Evolutionary conservation across 2,113 vertebrate genomes (phyloP), one percentile per base, ranked within the genome.

Genomic region (Tenrec ecaudatus): DNA sequence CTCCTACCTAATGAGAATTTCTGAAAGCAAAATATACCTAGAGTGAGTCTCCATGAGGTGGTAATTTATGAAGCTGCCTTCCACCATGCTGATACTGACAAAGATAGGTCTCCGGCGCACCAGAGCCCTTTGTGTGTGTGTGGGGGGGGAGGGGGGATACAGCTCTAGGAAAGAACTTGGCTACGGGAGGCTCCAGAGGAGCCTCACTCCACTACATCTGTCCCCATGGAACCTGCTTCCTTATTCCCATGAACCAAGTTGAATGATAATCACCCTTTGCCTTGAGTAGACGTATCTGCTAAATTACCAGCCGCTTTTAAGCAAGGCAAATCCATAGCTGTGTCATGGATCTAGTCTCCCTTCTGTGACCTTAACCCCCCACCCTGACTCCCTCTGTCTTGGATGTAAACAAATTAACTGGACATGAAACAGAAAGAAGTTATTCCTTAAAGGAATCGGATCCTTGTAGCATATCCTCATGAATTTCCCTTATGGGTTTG

Each of bases 1-100:
- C n/a, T 57, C 53, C 58, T 85, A 82, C 81, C 82, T 96, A 86
- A 94, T 81, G 87, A 90, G 87, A 86, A 66, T 94, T 91, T 92
- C 97, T 95, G 89, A 91, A 94, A 95, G 69, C 60, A 64, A 91
- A 89, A 43, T 82, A 69, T 0, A 0, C 68, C 76, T 5, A 12
- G 57, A 91, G 53, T 36, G 58, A 94, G 76, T 91, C 64, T 92
- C 93, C 78, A 4, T 22, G 84, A 79, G 17, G 43, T 64, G 40
- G 69, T 75, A 19, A 89, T 84, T 89, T 89, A 85, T 57, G 76
- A 91, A 58, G 23, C 91, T 19, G 43, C 31, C 82, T 38, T 58
- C 6, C 15, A 57, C 75, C 75, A 73, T 66, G 81, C 92, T 88
- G 94, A 77, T 66, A n/a, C 82, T 19, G 60, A 95, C 91, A 86